These are phyloP conservation scores for Charanyca ferruginea DNA, from an alignment of 2,888 invertebrate genomes.

Conservation along the genomic window DNA sequence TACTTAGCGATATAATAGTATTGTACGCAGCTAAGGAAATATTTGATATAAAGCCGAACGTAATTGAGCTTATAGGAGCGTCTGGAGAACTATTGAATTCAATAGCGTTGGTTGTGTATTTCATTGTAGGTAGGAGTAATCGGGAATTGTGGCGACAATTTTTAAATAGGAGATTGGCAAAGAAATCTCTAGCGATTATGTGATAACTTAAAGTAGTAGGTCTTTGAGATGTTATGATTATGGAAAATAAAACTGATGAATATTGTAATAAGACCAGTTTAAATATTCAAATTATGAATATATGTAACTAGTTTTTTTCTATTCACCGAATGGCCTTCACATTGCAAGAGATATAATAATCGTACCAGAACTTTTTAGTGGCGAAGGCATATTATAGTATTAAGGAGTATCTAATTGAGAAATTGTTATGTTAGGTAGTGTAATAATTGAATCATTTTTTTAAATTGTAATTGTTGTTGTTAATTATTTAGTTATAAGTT, in stretches of 20 bases:
- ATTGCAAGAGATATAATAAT: too few relatives aligned
- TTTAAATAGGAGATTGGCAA: not conserved
- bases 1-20: conserved; percentile 16
- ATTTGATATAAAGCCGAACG: conserved; percentile 1
- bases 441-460: too few relatives aligned
- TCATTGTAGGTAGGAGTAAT: not conserved
- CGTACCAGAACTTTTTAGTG: too few relatives aligned
- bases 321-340: not conserved
- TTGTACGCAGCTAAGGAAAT: conserved; percentile 17
- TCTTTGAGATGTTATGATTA: not conserved
- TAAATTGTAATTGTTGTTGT: too few relatives aligned
- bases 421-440: too few relatives aligned
- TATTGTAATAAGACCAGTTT: conserved; percentile 8
- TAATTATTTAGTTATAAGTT: too few relatives aligned
- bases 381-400: too few relatives aligned
- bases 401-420: too few relatives aligned
- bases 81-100: conserved; percentile 6
- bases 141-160: conserved; percentile 6
- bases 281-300: conserved; percentile 9
- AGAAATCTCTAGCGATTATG: not conserved
- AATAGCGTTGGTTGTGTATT: conserved; percentile 1
- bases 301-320: conserved; percentile 6
- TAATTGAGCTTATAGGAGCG: not conserved
- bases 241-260: conserved; percentile 12
- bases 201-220: not conserved